A percentile compares a stretch with the other conserved stretches of the same genome.
These are phyloP conservation scores for Protaetia brevitarsis DNA, from an alignment of 1,140 invertebrate genomes.

Conservation along the genomic window DNA sequence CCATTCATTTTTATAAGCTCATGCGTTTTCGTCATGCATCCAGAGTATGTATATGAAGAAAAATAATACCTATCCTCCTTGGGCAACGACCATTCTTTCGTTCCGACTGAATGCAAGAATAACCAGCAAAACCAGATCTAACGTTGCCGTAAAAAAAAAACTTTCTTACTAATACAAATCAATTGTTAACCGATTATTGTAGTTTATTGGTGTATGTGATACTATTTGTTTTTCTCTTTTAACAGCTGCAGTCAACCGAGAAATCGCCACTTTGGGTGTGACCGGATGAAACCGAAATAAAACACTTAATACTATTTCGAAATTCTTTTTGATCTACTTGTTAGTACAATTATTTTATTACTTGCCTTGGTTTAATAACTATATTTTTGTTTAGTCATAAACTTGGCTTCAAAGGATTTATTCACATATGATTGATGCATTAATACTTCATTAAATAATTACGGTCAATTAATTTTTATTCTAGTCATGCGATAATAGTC, in stretches of 20 bases:
- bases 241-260: background rate
- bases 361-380: too few species aligned
- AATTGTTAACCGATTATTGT: background rate
- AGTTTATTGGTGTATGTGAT: background rate
- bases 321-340: too few species aligned
- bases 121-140: background rate
- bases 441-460: too few species aligned
- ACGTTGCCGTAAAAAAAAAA: background rate
- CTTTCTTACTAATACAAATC: background rate
- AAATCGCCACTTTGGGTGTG: background rate
- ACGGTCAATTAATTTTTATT: too few species aligned
- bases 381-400: too few species aligned
- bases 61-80: background rate
- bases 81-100: slow-evolving; percentile 4
- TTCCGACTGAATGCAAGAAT: background rate
- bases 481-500: too few species aligned
- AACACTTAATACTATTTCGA: too few species aligned
- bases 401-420: too few species aligned
- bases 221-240: background rate
- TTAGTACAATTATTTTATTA: too few species aligned
- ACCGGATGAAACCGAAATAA: background rate
- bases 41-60: background rate
- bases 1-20: background rate
- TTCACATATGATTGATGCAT: too few species aligned
- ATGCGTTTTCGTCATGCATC: background rate